Evolutionary conservation across 2,113 vertebrate species (phyloP).

Genomic region (Oryzias melastigma): DNA sequence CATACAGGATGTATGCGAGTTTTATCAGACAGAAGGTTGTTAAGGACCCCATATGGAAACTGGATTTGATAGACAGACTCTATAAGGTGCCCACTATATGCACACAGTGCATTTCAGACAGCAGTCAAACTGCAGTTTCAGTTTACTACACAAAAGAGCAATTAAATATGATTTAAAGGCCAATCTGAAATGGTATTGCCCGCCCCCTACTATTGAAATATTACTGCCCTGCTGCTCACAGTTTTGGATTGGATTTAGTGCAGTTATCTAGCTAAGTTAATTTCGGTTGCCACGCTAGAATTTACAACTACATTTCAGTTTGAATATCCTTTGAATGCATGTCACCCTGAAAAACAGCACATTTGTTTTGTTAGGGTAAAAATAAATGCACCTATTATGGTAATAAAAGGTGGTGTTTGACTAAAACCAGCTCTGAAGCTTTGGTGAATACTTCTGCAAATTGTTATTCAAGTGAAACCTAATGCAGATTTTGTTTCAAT

Average conservation of each 20-base stretch:
- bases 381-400: constrained; percentile 16
- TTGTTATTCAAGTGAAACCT: constrained; percentile 2
- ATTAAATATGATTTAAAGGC: constrained; percentile 70
- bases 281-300: constrained; percentile 18
- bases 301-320: constrained; percentile 23
- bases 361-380: constrained; percentile 4
- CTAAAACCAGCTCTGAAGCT: constrained; percentile 17
- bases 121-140: constrained; percentile 60
- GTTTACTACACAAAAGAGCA: constrained; percentile 62
- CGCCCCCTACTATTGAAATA: constrained; percentile 62
- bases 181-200: constrained; percentile 48
- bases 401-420: constrained; percentile 11
- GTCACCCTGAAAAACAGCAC: constrained; percentile 10
- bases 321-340: constrained; percentile 12
- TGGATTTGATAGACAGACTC: constrained; percentile 71
- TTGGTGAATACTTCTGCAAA: constrained; percentile 5
- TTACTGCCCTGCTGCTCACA: constrained; percentile 43
- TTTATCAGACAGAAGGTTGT: constrained; percentile 69
- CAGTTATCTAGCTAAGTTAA: constrained; percentile 30
- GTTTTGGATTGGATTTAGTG: constrained; percentile 47
- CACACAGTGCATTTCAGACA: constrained; percentile 56
- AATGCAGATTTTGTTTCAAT: constrained; percentile 36
- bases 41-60: constrained; percentile 75
- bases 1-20: constrained; percentile 43
- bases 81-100: constrained; percentile 52